phyloP scores from a whole-genome alignment of 2,888 invertebrate genomes.

The Meteorus colon region DNA sequence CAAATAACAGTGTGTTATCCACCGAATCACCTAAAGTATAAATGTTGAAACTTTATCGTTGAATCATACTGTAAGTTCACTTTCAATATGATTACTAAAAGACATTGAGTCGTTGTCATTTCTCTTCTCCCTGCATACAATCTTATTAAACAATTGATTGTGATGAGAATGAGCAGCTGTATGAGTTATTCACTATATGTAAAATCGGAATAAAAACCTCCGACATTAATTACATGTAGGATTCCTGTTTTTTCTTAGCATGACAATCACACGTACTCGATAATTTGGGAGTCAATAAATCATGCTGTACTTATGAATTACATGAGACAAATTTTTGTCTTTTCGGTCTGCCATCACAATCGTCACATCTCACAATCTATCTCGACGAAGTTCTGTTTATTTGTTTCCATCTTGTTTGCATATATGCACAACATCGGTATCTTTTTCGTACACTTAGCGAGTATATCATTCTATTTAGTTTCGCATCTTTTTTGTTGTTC shows the following conservation, averaged over 20 bases:
- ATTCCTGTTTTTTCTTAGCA: background rate
- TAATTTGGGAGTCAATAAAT: conserved; percentile 29
- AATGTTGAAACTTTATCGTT: too few relatives aligned
- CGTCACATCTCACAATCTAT: conserved; percentile 3
- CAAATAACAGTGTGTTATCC: too few relatives aligned
- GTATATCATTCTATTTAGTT: conserved; percentile 6
- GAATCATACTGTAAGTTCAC: too few relatives aligned
- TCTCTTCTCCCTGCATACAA: background rate
- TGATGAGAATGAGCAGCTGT: conserved; percentile 20
- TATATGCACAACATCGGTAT: conserved; percentile 10
- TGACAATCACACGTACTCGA: conserved; percentile 23
- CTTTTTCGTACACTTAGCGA: conserved; percentile 1
- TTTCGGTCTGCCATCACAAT: conserved; percentile 29
- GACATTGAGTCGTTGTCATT: conserved; percentile 33
- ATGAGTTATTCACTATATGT: background rate
- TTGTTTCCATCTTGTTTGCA: background rate
- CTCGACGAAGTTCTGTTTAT: background rate
- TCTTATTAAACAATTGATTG: background rate
- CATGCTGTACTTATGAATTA: background rate
- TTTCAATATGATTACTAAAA: too few relatives aligned
- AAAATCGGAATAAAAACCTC: background rate
- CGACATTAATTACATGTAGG: background rate
- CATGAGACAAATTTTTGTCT: conserved; percentile 14
- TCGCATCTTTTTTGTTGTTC: background rate
- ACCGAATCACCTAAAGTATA: too few relatives aligned